These are phyloP conservation scores for Ctenochaetus hawaiiensis DNA, from an alignment of 2,797 vertebrate genomes.

Conservation along the genomic window DNA sequence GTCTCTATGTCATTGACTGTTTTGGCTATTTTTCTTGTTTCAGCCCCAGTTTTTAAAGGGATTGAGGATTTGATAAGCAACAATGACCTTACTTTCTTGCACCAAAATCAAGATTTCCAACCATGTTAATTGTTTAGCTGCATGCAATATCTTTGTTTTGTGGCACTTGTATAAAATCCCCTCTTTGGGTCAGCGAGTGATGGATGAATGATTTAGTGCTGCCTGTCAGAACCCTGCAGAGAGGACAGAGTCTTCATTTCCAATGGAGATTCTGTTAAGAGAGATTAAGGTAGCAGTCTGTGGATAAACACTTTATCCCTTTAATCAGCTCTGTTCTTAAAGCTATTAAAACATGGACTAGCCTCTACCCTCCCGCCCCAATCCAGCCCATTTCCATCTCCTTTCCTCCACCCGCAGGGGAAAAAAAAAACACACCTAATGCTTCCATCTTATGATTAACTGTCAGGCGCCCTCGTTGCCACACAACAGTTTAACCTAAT, in stretches of 20 bases:
- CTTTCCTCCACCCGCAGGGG: slow-evolving; percentile 16
- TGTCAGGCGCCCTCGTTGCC: slow-evolving; percentile 57
- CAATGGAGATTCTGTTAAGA: slow-evolving; percentile 44
- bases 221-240: slow-evolving; percentile 22
- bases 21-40: background rate
- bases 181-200: background rate
- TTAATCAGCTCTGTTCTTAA: slow-evolving; percentile 75
- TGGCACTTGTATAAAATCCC: background rate
- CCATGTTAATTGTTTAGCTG: background rate
- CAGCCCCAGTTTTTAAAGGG: background rate
- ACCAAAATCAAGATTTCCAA: background rate
- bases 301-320: slow-evolving; percentile 70
- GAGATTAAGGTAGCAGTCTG: slow-evolving; percentile 66
- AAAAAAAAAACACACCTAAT: slow-evolving; percentile 30
- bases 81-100: too few relatives aligned
- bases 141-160: background rate
- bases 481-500: slow-evolving; percentile 53
- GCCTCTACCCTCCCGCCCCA: slow-evolving; percentile 27
- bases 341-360: slow-evolving; percentile 69
- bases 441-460: slow-evolving; percentile 63
- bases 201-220: background rate
- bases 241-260: slow-evolving; percentile 31
- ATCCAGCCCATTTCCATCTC: slow-evolving; percentile 56
- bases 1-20: background rate
- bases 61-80: background rate